A percentile compares a stretch with the other conserved stretches of the same genome.
These are phyloP conservation scores for Cryptus armator DNA, from an alignment of 2,888 invertebrate species.

Conservation along the genomic window DNA sequence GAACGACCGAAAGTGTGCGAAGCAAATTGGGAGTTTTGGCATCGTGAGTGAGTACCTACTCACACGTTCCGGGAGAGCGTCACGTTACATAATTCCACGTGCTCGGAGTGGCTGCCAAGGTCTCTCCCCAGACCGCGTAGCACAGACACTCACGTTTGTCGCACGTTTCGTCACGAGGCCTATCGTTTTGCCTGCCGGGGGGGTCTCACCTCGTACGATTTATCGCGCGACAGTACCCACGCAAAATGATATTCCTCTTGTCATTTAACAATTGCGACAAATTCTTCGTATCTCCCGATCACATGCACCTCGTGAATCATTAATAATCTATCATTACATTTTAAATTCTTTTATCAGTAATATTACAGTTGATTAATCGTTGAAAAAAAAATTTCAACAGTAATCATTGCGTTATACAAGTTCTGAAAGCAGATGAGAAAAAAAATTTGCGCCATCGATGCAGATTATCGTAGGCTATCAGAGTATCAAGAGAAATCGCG, in stretches of 20 bases:
- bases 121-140: conserved; percentile 64
- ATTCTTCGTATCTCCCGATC: background rate
- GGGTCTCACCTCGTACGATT: background rate
- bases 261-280: background rate
- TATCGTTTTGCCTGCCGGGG: conserved; percentile 3
- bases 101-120: conserved; percentile 67
- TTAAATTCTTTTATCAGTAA: background rate
- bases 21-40: conserved; percentile 51
- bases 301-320: background rate
- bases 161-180: conserved; percentile 53
- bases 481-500: background rate
- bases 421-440: no score
- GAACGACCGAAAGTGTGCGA: conserved; percentile 8
- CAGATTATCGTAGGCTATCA: background rate
- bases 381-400: no score
- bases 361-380: no score
- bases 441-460: background rate
- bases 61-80: conserved; percentile 51
- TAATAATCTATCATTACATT: background rate
- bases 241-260: background rate
- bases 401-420: no score
- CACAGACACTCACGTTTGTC: conserved; percentile 36
- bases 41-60: conserved; percentile 30
- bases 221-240: conserved; percentile 9
- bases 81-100: conserved; percentile 70